Percentiles rank a stretch among this genome's conserved stretches.
These are phyloP conservation scores for Falco novaeseelandiae DNA, from an alignment of 2,797 vertebrate species.

Conservation along the genomic window DNA sequence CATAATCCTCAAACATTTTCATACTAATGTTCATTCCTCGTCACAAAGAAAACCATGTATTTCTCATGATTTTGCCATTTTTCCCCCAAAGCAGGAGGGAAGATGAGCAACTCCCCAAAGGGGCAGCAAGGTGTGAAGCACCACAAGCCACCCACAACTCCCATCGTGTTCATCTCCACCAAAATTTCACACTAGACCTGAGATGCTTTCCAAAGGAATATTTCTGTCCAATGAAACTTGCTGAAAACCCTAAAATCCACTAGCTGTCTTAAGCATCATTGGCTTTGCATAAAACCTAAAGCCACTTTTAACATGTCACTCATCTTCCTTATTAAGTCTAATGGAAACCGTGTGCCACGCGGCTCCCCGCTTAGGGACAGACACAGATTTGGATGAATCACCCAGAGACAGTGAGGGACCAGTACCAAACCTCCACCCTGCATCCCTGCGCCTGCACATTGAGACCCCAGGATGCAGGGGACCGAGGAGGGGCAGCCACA, in stretches of 20 bases:
- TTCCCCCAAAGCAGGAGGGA: background rate
- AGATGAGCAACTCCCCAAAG: background rate
- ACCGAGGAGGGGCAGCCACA: background rate
- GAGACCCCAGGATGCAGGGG: rapidly evolving
- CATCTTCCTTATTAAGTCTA: background rate
- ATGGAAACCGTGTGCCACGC: rapidly evolving
- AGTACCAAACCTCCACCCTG: rapidly evolving
- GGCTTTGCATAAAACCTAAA: slow-evolving; percentile 53
- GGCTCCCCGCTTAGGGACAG: background rate
- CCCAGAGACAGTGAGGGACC: background rate
- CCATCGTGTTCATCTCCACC: background rate
- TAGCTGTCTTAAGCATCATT: slow-evolving; percentile 15
- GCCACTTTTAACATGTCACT: slow-evolving; percentile 7
- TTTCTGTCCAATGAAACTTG: background rate
- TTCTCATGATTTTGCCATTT: background rate
- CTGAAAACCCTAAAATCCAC: background rate
- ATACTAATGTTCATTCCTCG: background rate
- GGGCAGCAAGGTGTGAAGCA: background rate
- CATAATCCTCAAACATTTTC: background rate
- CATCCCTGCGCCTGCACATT: background rate
- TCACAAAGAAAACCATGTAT: rapidly evolving
- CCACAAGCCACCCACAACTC: background rate
- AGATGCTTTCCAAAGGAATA: background rate
- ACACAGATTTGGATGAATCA: rapidly evolving
- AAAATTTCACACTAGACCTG: rapidly evolving